These are phyloP conservation scores for Bombus breviceps DNA, from an alignment of 1,140 invertebrate genomes.

Conservation along the genomic window DNA sequence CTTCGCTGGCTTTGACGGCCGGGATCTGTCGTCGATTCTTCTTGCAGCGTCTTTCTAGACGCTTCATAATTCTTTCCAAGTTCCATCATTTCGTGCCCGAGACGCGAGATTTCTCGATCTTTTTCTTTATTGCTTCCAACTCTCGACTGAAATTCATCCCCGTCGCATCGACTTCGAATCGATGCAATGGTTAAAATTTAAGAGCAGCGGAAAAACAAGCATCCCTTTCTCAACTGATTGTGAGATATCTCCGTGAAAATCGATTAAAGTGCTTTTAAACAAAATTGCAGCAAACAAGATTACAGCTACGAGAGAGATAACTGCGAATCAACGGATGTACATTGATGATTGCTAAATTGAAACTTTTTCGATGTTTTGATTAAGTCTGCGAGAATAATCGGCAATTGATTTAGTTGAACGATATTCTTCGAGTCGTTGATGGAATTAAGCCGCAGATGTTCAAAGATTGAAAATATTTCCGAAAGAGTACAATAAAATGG, in stretches of 20 bases:
- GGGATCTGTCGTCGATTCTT: slow-evolving; percentile 74
- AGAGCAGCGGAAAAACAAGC: not conserved
- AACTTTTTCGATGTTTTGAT: no score
- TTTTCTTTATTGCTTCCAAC: slow-evolving; percentile 27
- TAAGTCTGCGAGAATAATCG: no score
- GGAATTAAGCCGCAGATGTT: no score
- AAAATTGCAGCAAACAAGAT: not conserved
- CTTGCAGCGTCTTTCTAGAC: slow-evolving; percentile 64
- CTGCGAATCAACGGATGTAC: no score
- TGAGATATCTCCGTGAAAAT: not conserved
- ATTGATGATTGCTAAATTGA: not conserved
- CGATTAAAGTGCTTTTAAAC: not conserved
- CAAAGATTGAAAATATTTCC: no score
- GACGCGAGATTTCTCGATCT: slow-evolving; percentile 43
- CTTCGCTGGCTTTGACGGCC: slow-evolving; percentile 67
- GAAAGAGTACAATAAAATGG: no score
- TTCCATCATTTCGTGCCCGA: slow-evolving; percentile 67
- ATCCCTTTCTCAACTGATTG: no score
- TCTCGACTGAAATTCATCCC: not conserved
- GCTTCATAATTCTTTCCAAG: slow-evolving; percentile 65
- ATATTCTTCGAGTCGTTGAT: no score
- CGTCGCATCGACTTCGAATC: not conserved
- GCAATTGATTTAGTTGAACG: no score
- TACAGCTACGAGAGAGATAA: not conserved
- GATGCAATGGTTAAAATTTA: not conserved